Evolutionary conservation across 2,888 invertebrate species (phyloP).

Genomic region (Lepas anatifera): DNA sequence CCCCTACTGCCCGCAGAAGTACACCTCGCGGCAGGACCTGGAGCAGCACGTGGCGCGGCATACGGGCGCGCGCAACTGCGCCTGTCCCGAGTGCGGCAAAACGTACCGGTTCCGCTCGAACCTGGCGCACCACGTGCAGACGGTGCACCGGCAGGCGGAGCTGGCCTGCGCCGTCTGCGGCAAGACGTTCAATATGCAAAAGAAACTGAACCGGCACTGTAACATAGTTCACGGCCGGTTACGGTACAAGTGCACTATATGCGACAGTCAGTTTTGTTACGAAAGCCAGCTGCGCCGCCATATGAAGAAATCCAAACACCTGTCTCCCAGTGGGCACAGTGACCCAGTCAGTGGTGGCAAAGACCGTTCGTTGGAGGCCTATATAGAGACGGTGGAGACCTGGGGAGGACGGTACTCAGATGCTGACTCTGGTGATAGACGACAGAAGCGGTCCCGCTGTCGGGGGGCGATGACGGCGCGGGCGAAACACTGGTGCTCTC

Average conservation of each 20-base stretch:
- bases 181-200: slow-evolving; percentile 1
- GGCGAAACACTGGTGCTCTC: background rate
- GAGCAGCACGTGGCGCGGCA: slow-evolving; percentile 8
- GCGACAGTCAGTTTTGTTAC: background rate
- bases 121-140: background rate
- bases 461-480: background rate
- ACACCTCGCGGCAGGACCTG: slow-evolving; percentile 4
- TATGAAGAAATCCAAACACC: background rate
- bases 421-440: background rate
- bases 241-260: background rate
- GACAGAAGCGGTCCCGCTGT: background rate
- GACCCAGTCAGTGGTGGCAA: no score
- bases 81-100: slow-evolving; percentile 1
- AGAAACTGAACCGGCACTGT: background rate
- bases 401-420: slow-evolving; percentile 3
- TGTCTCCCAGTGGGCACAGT: no score
- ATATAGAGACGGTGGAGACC: slow-evolving; percentile 5
- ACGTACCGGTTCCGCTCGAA: slow-evolving; percentile 7
- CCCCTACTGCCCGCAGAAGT: slow-evolving; percentile 5
- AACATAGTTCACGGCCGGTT: background rate
- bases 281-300: background rate
- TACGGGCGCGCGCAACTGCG: slow-evolving; percentile 2
- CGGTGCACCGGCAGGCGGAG: background rate
- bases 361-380: background rate
- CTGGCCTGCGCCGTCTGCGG: background rate